Evolutionary conservation across 2,888 invertebrate genomes (phyloP).

Genomic region (Lacanobia wlatinum): DNA sequence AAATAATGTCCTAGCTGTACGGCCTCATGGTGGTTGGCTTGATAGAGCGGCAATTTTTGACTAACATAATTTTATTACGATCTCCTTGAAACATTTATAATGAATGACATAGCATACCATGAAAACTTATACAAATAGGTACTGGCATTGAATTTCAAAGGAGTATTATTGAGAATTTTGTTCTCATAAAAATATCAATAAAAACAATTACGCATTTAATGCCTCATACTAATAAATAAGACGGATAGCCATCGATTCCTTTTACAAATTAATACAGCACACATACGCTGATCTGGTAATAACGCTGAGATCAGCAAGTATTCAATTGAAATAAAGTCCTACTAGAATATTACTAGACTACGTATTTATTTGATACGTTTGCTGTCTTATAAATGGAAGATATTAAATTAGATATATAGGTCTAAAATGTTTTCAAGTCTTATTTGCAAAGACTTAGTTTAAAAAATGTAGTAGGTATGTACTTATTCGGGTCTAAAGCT

Average conservation of each 20-base stretch:
- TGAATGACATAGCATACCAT: constrained; percentile 35
- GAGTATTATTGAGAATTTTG: constrained; percentile 77
- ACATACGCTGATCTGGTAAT: constrained; percentile 1
- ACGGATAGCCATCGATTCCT: constrained; percentile 40
- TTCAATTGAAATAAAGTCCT: constrained; percentile 20
- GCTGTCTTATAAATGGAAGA: constrained; percentile 5
- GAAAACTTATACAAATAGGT: constrained; percentile 40
- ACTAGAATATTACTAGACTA: constrained; percentile 11
- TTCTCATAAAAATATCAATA: constrained; percentile 76
- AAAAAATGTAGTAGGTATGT: constrained; percentile 4
- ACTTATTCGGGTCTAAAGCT: background rate
- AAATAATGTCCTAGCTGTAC: constrained; percentile 6
- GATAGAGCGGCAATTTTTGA: constrained; percentile 16
- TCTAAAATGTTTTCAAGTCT: constrained; percentile 30
- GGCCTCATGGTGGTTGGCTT: constrained; percentile 3
- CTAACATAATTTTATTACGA: constrained; percentile 21
- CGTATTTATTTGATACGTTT: constrained; percentile 39
- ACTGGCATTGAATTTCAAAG: constrained; percentile 37
- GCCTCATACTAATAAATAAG: constrained; percentile 70
- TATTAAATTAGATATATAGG: constrained; percentile 36
- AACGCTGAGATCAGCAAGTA: constrained; percentile 41
- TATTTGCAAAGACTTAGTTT: constrained; percentile 5
- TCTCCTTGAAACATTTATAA: constrained; percentile 20
- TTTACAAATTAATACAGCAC: constrained; percentile 20
- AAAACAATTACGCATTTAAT: constrained; percentile 79